These are phyloP conservation scores for Schizotus pectinicornis DNA, from an alignment of 2,888 invertebrate genomes.

Conservation along the genomic window DNA sequence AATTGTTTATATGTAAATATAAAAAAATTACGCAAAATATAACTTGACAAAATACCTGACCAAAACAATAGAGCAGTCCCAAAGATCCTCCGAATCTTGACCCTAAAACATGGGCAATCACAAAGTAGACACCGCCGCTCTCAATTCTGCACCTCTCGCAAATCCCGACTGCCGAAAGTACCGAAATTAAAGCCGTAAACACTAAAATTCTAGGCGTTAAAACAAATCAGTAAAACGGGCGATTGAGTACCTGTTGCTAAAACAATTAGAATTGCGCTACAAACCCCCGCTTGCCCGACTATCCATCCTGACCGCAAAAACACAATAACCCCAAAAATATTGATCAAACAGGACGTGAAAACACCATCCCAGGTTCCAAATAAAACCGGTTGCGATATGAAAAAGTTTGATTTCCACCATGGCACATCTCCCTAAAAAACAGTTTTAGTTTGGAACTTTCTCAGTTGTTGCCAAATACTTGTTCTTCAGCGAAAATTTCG, in stretches of 20 bases:
- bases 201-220: constrained; percentile 63
- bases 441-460: background rate
- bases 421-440: constrained; percentile 73
- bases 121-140: constrained; percentile 97
- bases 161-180: constrained; percentile 94
- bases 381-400: constrained; percentile 92
- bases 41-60: constrained; percentile 70
- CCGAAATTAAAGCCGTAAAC: constrained; percentile 87
- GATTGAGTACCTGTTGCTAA: constrained; percentile 72
- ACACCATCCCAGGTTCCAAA: constrained; percentile 99
- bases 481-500: constrained; percentile 90
- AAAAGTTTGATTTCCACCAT: constrained; percentile 98
- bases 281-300: constrained; percentile 87
- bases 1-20: constrained; percentile 39
- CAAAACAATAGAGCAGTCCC: constrained; percentile 94
- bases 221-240: background rate
- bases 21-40: constrained; percentile 8
- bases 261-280: constrained; percentile 81
- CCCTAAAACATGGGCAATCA: constrained; percentile 92
- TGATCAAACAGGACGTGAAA: constrained; percentile 95
- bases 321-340: constrained; percentile 97
- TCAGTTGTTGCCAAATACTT: constrained; percentile 62
- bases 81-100: constrained; percentile 92
- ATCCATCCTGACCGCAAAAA: constrained; percentile 98
- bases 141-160: constrained; percentile 94